phyloP scores from a whole-genome alignment of 2,113 vertebrate species.

The Larimichthys polyactis region DNA sequence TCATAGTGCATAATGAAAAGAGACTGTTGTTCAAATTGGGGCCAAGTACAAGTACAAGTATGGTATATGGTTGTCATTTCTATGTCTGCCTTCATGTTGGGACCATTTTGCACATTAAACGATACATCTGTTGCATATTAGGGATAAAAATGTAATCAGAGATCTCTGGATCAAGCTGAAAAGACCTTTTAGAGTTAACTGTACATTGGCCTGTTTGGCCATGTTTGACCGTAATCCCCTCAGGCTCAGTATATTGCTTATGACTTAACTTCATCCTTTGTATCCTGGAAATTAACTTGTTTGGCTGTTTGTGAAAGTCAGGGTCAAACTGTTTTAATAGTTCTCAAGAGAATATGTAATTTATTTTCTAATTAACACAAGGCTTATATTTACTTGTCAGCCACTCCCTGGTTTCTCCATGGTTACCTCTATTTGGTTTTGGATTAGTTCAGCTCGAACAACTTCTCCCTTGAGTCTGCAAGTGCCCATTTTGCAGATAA shows the following conservation, averaged over 20 bases:
- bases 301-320: conserved; percentile 56
- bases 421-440: conserved; percentile 37
- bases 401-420: conserved; percentile 30
- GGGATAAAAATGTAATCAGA: background rate
- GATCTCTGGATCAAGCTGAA: background rate
- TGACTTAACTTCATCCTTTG: conserved; percentile 26
- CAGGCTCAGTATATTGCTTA: conserved; percentile 3
- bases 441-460: conserved; percentile 70
- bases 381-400: conserved; percentile 58
- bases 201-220: background rate
- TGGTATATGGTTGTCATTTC: conserved; percentile 25
- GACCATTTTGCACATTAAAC: conserved; percentile 8
- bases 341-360: conserved; percentile 50
- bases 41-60: background rate
- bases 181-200: conserved; percentile 1
- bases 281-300: conserved; percentile 34
- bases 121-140: conserved; percentile 6
- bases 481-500: conserved; percentile 58
- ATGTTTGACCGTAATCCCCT: conserved; percentile 12
- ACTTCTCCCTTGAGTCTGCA: conserved; percentile 48
- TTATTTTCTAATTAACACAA: conserved; percentile 72
- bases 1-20: conserved; percentile 20
- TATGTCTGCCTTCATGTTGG: background rate
- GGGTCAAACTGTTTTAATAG: conserved; percentile 26
- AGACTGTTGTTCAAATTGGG: background rate